These are phyloP conservation scores for Lepidothrix coronata DNA, from an alignment of 2,113 vertebrate species.

Conservation along the genomic window DNA sequence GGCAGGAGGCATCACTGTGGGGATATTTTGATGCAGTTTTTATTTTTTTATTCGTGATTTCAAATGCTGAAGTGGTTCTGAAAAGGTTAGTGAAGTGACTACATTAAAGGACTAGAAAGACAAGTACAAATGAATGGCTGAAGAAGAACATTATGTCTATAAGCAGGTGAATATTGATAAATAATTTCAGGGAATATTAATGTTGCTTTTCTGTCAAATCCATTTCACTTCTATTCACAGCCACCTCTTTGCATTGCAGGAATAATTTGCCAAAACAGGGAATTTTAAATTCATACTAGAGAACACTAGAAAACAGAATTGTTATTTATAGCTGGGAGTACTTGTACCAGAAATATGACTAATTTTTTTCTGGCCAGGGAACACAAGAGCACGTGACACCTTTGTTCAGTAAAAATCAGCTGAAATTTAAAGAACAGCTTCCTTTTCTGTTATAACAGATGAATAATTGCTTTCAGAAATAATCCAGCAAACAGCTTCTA, in stretches of 20 bases:
- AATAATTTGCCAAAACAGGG: background rate
- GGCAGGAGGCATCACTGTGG: background rate
- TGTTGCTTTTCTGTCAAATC: background rate
- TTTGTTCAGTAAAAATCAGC: constrained; percentile 26
- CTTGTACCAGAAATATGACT: constrained; percentile 35
- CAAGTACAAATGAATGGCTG: background rate
- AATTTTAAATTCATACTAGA: background rate
- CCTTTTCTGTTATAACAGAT: background rate
- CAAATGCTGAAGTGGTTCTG: background rate
- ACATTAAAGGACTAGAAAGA: background rate
- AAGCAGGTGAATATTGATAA: background rate
- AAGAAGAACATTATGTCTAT: background rate
- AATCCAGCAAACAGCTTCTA: background rate
- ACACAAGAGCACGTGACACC: background rate
- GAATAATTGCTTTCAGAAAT: background rate
- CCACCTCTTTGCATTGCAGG: background rate
- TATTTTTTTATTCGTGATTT: background rate
- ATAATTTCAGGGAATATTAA: background rate
- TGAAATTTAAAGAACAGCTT: constrained; percentile 19
- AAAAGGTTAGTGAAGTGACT: background rate
- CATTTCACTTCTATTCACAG: background rate
- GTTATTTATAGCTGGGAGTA: constrained; percentile 44
- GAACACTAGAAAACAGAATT: constrained; percentile 38
- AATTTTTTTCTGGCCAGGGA: background rate
- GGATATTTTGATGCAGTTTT: background rate